Evolutionary conservation across 2,888 invertebrate species (phyloP).

Genomic region (Cheilosia grossa): DNA sequence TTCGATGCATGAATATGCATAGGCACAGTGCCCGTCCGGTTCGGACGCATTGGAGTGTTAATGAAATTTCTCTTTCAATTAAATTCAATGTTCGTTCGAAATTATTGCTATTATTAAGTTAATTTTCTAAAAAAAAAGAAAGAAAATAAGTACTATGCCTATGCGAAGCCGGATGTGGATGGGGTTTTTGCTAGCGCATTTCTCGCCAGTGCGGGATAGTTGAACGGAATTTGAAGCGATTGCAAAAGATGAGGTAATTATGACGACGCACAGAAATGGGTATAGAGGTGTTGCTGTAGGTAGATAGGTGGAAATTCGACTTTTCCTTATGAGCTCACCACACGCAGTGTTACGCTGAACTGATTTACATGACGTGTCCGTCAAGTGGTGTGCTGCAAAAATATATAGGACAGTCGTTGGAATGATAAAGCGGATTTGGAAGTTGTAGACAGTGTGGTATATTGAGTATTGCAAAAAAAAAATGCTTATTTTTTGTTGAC

Average conservation of each 20-base stretch:
- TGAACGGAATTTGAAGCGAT: slow-evolving; percentile 29
- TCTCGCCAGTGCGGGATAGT: neutral
- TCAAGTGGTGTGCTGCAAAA: too few species aligned
- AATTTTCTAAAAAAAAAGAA: slow-evolving; percentile 32
- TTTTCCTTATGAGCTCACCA: slow-evolving; percentile 29
- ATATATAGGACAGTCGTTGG: too few species aligned
- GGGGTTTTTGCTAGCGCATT: neutral
- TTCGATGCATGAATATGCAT: slow-evolving; percentile 35
- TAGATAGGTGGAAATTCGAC: neutral
- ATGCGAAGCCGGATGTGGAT: slow-evolving; percentile 36
- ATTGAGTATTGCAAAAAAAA: too few species aligned
- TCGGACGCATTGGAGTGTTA: slow-evolving; percentile 41
- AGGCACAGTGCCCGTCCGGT: slow-evolving; percentile 6
- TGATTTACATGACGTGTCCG: neutral
- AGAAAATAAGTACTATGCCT: neutral
- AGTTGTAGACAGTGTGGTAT: too few species aligned
- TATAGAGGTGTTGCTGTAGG: too few species aligned
- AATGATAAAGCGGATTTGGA: too few species aligned
- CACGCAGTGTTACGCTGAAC: slow-evolving; percentile 19
- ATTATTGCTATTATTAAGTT: slow-evolving; percentile 41
- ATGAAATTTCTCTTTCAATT: slow-evolving; percentile 72
- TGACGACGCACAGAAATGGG: too few species aligned
- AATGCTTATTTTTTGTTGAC: too few species aligned
- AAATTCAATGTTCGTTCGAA: slow-evolving; percentile 36
- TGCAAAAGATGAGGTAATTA: neutral